Evolutionary conservation across 2,113 vertebrate genomes (phyloP).

Genomic region (Camelus bactrianus): DNA sequence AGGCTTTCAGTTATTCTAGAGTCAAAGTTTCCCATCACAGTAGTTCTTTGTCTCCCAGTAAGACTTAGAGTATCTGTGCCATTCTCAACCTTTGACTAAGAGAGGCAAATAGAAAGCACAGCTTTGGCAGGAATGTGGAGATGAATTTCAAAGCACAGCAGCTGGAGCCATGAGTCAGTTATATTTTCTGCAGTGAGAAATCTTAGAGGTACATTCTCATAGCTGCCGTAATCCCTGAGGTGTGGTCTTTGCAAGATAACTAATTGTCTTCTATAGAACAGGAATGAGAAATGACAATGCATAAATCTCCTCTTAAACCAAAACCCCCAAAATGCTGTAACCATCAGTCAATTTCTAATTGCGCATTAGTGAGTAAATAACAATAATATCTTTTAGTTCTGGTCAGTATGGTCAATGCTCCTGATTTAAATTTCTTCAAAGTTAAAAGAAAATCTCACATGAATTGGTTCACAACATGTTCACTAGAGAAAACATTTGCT

Average conservation of each 20-base stretch:
- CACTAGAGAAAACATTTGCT: slow-evolving; percentile 7
- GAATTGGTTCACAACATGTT: neutral
- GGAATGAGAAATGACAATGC: neutral
- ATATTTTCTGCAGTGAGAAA: neutral
- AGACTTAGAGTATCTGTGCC: neutral
- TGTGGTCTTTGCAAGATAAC: neutral
- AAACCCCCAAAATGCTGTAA: neutral
- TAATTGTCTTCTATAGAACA: neutral
- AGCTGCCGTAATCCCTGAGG: neutral
- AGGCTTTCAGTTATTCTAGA: neutral
- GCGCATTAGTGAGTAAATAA: neutral
- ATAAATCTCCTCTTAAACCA: neutral
- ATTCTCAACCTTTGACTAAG: neutral
- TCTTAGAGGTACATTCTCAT: neutral
- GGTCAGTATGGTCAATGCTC: neutral
- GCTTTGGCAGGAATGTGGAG: neutral
- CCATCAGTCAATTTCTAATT: neutral
- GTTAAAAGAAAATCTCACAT: neutral
- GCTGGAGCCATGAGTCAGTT: neutral
- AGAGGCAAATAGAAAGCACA: neutral
- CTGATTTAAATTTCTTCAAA: slow-evolving; percentile 21
- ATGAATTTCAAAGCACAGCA: neutral
- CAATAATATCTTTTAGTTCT: neutral
- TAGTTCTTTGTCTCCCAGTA: neutral
- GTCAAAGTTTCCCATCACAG: neutral